phyloP scores from a whole-genome alignment of 2,888 invertebrate species.

The Calameuta idolon region DNA sequence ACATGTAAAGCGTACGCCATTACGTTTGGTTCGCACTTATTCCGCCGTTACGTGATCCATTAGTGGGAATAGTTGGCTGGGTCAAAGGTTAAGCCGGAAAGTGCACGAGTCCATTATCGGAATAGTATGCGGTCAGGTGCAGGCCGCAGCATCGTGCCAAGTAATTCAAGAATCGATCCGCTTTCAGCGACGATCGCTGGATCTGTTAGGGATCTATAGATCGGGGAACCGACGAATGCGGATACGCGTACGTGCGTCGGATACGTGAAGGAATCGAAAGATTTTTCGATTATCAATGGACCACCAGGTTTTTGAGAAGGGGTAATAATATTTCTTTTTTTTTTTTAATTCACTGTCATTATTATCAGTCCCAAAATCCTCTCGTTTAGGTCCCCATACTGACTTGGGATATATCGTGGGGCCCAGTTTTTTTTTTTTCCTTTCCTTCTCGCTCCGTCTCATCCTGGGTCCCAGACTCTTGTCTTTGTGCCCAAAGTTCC shows the following conservation, averaged over 20 bases:
- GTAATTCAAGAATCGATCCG: background rate
- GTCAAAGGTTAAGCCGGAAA: background rate
- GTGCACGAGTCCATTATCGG: background rate
- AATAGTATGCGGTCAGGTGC: background rate
- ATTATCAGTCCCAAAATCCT: background rate
- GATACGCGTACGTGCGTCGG: background rate
- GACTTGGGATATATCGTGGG: background rate
- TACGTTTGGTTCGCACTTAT: background rate
- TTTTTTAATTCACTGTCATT: background rate
- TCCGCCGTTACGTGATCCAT: background rate
- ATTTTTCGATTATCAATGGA: background rate
- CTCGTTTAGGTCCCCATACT: background rate
- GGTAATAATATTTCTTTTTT: too few relatives aligned
- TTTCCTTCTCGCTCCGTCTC: background rate
- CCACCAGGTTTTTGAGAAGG: background rate
- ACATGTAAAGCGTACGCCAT: background rate
- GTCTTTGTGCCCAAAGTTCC: background rate
- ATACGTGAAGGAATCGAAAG: background rate
- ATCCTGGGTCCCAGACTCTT: background rate
- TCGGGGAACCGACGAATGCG: background rate
- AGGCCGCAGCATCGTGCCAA: background rate
- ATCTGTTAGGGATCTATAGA: background rate
- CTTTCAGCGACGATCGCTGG: background rate
- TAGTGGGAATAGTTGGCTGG: background rate
- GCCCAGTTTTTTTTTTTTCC: background rate